phyloP scores from a whole-genome alignment of 2,797 vertebrate species.

The Cuniculus paca region DNA sequence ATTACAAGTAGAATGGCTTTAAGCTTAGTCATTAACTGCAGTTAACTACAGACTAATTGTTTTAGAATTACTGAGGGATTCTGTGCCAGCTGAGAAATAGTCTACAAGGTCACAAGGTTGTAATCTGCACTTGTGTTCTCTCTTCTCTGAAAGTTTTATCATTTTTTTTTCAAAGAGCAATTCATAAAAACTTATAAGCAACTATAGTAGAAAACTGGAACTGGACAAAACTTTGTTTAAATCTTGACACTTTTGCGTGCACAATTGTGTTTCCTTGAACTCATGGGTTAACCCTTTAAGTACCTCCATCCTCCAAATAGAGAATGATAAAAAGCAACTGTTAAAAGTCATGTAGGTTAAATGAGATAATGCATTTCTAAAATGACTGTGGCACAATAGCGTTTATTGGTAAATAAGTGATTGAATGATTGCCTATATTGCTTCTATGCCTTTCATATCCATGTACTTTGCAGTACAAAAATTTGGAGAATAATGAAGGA shows the following conservation, averaged over 20 bases:
- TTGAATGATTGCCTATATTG: conserved; percentile 1
- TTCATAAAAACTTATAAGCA: conserved; percentile 48
- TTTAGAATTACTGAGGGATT: conserved; percentile 52
- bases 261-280: conserved; percentile 38
- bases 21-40: conserved; percentile 50
- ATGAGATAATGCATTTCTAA: not conserved
- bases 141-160: conserved; percentile 14
- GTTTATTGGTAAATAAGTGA: not conserved
- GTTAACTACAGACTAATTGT: conserved; percentile 73
- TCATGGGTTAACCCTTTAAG: not conserved
- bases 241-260: not conserved
- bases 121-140: not conserved
- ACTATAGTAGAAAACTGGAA: not conserved
- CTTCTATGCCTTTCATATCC: not conserved
- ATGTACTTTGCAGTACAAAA: not conserved
- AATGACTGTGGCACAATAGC: not conserved
- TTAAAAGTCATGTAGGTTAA: not conserved
- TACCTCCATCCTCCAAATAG: not conserved
- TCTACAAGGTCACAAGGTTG: conserved; percentile 12
- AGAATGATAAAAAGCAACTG: not conserved
- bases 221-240: not conserved
- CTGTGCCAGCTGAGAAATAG: not conserved
- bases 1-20: conserved; percentile 60
- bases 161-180: not conserved
- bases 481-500: not conserved